Conservation (phyloP, 2,888 invertebrate species). For the Labia minor region DNA sequence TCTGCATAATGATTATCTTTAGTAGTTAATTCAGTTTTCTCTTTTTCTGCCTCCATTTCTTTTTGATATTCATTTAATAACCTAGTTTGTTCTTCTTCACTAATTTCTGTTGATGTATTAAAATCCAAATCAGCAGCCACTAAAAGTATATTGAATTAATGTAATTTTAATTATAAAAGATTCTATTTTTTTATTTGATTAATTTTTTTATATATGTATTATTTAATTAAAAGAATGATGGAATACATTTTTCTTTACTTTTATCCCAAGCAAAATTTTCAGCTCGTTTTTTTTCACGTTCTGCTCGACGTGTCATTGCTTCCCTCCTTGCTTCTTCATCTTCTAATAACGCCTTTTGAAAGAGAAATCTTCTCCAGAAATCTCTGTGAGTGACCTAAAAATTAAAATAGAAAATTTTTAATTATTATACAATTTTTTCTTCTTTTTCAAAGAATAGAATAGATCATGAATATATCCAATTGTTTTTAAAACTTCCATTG, state of each 20-base stretch:
- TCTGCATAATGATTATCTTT: constrained; percentile 20
- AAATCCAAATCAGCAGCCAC: constrained; percentile 46
- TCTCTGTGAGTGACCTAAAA: constrained; percentile 53
- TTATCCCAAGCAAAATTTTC: constrained; percentile 40
- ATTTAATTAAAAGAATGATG: background rate
- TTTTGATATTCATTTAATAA: constrained; percentile 57
- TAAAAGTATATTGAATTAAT: constrained; percentile 26
- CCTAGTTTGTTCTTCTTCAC: constrained; percentile 58
- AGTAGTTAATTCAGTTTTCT: constrained; percentile 13
- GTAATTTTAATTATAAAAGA: constrained; percentile 2
- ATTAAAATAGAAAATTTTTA: constrained; percentile 14
- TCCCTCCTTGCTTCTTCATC: constrained; percentile 60
- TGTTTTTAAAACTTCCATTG: background rate
- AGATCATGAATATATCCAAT: background rate
- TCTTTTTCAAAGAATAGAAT: background rate
- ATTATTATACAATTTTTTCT: background rate
- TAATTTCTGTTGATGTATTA: constrained; percentile 51
- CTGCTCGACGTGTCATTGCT: constrained; percentile 42
- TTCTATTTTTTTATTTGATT: no score
- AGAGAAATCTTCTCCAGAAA: constrained; percentile 76
- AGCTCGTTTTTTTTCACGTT: constrained; percentile 40
- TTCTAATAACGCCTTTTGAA: constrained; percentile 66
- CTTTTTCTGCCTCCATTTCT: constrained; percentile 41
- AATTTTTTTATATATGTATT: background rate
- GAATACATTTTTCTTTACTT: constrained; percentile 35